Percentiles rank a stretch among this genome's conserved stretches.
Conservation (phyloP, 2,888 invertebrate genomes). For the Podotricha telesiphe region DNA sequence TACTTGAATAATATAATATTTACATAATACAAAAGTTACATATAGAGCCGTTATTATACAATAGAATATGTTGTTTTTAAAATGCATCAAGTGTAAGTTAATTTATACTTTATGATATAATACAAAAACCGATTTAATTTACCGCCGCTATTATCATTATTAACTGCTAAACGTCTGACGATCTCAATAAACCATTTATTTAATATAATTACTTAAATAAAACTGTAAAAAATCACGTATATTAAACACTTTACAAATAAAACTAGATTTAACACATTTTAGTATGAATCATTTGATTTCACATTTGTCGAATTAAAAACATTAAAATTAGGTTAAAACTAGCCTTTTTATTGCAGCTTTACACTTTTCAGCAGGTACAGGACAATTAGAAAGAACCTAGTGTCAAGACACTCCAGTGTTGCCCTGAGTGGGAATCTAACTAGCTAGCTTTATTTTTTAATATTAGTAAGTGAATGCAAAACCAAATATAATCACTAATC, state of each 20-base stretch:
- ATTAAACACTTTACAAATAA: not conserved
- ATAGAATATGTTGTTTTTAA: not conserved
- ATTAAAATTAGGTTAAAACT: too few species aligned
- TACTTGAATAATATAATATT: too few species aligned
- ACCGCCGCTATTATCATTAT: not conserved
- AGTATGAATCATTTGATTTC: not conserved
- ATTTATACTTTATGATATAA: not conserved
- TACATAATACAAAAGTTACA: too few species aligned
- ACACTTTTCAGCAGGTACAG: too few species aligned
- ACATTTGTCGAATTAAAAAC: too few species aligned
- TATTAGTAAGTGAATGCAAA: not conserved
- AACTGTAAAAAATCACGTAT: not conserved
- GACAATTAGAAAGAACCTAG: too few species aligned
- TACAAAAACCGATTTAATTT: not conserved
- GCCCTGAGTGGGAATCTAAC: too few species aligned
- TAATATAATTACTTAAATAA: conserved; percentile 10
- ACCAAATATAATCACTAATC: not conserved
- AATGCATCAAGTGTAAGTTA: not conserved
- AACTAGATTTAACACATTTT: not conserved
- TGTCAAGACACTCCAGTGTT: too few species aligned
- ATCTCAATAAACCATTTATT: conserved; percentile 8
- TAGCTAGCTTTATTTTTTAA: not conserved
- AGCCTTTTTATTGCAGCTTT: too few species aligned
- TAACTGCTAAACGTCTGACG: not conserved
- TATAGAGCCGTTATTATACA: too few species aligned